Evolutionary conservation across 2,888 invertebrate species (phyloP).

Genomic region (Bhutanitis thaidina): DNA sequence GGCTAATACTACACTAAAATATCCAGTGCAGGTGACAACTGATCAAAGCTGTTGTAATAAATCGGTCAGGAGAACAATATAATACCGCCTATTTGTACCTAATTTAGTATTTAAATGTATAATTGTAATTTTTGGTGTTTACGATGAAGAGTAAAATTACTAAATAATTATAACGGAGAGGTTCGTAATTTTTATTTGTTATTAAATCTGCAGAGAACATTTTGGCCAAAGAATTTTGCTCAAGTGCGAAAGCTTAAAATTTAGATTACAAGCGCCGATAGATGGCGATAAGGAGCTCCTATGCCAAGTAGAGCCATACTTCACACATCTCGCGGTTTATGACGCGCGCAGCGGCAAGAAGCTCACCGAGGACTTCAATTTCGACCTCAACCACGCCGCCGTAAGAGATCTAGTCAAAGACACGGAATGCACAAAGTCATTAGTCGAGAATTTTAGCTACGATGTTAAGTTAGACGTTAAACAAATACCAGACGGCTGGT

Average conservation of each 20-base stretch:
- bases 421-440: slow-evolving; percentile 67
- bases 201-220: slow-evolving; percentile 82
- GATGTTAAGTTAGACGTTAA: slow-evolving; percentile 82
- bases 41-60: too few species aligned
- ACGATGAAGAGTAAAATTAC: too few species aligned
- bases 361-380: slow-evolving; percentile 95
- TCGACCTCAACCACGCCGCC: slow-evolving; percentile 89
- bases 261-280: slow-evolving; percentile 90
- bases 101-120: too few species aligned
- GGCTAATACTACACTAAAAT: too few species aligned
- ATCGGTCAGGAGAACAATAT: too few species aligned
- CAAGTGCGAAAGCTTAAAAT: slow-evolving; percentile 90
- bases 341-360: slow-evolving; percentile 93
- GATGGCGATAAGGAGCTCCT: slow-evolving; percentile 87
- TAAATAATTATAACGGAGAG: too few species aligned
- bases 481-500: slow-evolving; percentile 87
- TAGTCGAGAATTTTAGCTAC: slow-evolving; percentile 74
- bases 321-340: slow-evolving; percentile 92
- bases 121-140: too few species aligned
- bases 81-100: too few species aligned
- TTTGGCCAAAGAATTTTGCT: slow-evolving; percentile 92
- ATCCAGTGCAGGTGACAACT: too few species aligned
- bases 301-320: slow-evolving; percentile 96
- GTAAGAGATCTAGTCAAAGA: slow-evolving; percentile 80
- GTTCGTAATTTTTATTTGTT: background rate